Conservation (phyloP, 2,113 vertebrate species). For the Pao palembangensis region DNA sequence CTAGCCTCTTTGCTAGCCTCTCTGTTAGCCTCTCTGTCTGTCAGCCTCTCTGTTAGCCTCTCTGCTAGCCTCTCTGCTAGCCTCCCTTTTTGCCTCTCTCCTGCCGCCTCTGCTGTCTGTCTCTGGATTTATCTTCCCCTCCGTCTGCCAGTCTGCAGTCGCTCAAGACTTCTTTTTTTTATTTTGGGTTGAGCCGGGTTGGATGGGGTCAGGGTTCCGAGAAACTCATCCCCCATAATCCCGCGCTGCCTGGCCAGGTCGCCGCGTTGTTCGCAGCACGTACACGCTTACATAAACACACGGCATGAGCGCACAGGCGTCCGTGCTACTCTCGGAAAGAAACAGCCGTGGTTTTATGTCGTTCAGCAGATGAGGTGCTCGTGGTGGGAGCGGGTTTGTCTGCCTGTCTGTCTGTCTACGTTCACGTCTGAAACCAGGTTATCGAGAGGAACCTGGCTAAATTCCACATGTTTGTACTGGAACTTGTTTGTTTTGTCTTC, state of each 20-base stretch:
- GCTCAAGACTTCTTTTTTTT: slow-evolving; percentile 12
- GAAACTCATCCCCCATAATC: slow-evolving; percentile 52
- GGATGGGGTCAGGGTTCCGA: slow-evolving; percentile 66
- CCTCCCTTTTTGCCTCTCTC: neutral
- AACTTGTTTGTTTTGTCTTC: slow-evolving; percentile 13
- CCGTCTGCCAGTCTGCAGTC: slow-evolving; percentile 29
- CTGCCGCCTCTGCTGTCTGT: slow-evolving; percentile 11
- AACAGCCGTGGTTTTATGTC: slow-evolving; percentile 23
- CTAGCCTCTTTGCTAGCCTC: neutral
- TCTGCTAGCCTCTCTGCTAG: neutral
- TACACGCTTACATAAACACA: slow-evolving; percentile 21
- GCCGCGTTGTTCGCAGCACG: slow-evolving; percentile 22
- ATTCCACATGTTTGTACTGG: slow-evolving; percentile 6
- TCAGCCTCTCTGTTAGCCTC: neutral
- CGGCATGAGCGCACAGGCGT: slow-evolving; percentile 5
- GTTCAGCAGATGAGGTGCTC: slow-evolving; percentile 29
- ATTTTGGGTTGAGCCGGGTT: slow-evolving; percentile 55
- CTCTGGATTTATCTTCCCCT: slow-evolving; percentile 11
- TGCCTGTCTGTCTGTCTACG: slow-evolving; percentile 14
- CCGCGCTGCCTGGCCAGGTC: slow-evolving; percentile 31
- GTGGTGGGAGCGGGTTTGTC: slow-evolving; percentile 8
- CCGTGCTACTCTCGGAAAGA: slow-evolving; percentile 22
- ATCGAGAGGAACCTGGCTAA: slow-evolving; percentile 15
- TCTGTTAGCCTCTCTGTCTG: no score
- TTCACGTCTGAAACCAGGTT: slow-evolving; percentile 16